Evolutionary conservation across 2,888 invertebrate species (phyloP).

Genomic region (Ectobius pallidus): DNA sequence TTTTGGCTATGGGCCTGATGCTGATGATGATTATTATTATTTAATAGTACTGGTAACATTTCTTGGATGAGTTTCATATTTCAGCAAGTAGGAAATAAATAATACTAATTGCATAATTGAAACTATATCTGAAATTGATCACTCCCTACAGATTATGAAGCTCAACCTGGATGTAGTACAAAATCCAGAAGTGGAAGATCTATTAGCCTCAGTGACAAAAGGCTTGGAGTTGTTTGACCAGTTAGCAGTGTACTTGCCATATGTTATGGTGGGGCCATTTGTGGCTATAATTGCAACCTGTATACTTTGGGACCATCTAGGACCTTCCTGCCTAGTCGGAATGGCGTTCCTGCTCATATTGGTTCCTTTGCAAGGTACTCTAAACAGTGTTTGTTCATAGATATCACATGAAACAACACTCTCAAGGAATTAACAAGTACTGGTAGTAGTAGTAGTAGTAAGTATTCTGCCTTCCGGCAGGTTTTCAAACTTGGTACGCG

Average conservation of each 20-base stretch:
- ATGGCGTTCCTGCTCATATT: slow-evolving; percentile 24
- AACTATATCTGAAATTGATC: no score
- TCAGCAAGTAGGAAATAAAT: no score
- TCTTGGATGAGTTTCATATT: no score
- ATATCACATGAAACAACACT: no score
- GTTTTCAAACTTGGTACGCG: no score
- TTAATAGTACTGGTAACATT: no score
- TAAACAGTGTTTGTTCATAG: background rate
- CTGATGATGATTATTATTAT: no score
- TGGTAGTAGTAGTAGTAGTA: no score
- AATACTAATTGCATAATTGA: no score
- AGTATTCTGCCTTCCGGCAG: no score
- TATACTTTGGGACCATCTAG: slow-evolving; percentile 34
- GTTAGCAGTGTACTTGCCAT: slow-evolving; percentile 18
- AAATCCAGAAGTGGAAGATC: background rate
- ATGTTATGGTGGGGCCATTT: slow-evolving; percentile 25
- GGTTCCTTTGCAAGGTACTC: slow-evolving; percentile 25
- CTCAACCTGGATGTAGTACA: background rate
- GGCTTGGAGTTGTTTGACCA: slow-evolving; percentile 14
- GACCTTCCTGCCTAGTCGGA: slow-evolving; percentile 31
- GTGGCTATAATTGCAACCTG: slow-evolving; percentile 12
- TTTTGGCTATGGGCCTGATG: no score
- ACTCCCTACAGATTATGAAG: slow-evolving; percentile 33
- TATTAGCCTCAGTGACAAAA: background rate
- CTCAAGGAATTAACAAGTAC: no score